Evolutionary conservation across 1,140 invertebrate species (phyloP), one percentile per base, ranked within the genome.

Genomic region (Diachasmimorpha longicaudata): DNA sequence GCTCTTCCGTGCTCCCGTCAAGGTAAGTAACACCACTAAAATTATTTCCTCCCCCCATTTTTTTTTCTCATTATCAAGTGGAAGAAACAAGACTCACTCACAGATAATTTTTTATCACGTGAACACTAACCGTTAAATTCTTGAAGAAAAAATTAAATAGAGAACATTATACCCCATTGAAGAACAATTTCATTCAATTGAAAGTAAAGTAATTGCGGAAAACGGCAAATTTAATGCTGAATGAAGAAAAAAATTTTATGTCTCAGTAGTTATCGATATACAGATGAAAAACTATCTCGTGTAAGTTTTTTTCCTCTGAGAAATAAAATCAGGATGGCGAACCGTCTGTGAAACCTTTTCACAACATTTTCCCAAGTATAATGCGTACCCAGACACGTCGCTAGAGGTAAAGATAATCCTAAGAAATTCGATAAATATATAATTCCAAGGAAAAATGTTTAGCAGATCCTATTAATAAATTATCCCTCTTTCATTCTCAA

Each of bases 1-100:
- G 63, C 83, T 87, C 66, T 87, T 86, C 74, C 81, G 80, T 68
- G 85, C 85, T 72, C 87, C 86, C 19, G 85, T 89, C 68, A 87
- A 82, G 82, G 87, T 89, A 81, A 85, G 83, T 85, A 68, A 8
- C 58, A 10, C 23, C 23, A 2, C 23, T 14, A 58, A 19, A 58
- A 58, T 63, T 25, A 23, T 25, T 25, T 63, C 11, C 23, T 63
- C 23, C 23, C 23, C 14, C 58, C 8, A 25, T 63, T 13, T 63
- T 63, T 63, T 63, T 63, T 13, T 63, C 31, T 63, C 23, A 58
- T n/a, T 14, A 14, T 46, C 44, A 46, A 46, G 1, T 16, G 21
- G 21, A 58, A 21, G 52, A 58, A 58, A 16, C 52, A 16, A 58
- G 21, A 31, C 31, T 31, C 31, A 58, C n/a, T 31, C 31, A 3